These are phyloP conservation scores for Corythornis madagascariensis DNA, from an alignment of 2,113 vertebrate genomes.

Conservation along the genomic window DNA sequence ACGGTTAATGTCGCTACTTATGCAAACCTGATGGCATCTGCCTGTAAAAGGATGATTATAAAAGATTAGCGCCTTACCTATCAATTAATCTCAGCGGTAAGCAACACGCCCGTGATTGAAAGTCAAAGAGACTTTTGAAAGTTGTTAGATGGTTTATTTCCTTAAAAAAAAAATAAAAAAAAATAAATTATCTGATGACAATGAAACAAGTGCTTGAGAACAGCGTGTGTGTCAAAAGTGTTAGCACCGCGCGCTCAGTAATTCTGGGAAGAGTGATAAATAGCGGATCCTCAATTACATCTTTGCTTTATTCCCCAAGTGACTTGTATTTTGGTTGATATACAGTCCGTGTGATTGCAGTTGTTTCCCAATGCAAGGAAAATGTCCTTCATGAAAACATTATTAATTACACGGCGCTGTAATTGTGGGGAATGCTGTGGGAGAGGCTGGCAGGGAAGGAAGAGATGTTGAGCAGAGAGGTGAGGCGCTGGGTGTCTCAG, in stretches of 20 bases:
- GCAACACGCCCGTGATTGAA: conserved; percentile 9
- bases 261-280: conserved; percentile 26
- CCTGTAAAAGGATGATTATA: conserved; percentile 48
- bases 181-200: not conserved
- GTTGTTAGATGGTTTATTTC: conserved; percentile 55
- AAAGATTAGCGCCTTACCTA: conserved; percentile 49
- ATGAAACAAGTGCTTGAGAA: not conserved
- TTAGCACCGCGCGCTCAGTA: not conserved
- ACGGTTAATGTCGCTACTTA: conserved; percentile 24
- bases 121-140: conserved; percentile 56
- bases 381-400: conserved; percentile 19
- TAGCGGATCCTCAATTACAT: conserved; percentile 7
- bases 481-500: not conserved
- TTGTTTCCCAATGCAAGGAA: conserved; percentile 44
- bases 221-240: not conserved
- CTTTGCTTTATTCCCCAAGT: not conserved
- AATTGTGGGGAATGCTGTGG: not conserved
- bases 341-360: not conserved
- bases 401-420: conserved; percentile 22
- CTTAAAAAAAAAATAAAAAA: not conserved
- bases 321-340: conserved; percentile 35
- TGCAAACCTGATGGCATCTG: conserved; percentile 46
- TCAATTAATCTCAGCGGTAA: conserved; percentile 60
- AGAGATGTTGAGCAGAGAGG: not conserved
- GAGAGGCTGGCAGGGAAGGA: not conserved